Evolutionary conservation across 2,888 invertebrate species (phyloP).

Genomic region (Sinohyriopsis cumingii): DNA sequence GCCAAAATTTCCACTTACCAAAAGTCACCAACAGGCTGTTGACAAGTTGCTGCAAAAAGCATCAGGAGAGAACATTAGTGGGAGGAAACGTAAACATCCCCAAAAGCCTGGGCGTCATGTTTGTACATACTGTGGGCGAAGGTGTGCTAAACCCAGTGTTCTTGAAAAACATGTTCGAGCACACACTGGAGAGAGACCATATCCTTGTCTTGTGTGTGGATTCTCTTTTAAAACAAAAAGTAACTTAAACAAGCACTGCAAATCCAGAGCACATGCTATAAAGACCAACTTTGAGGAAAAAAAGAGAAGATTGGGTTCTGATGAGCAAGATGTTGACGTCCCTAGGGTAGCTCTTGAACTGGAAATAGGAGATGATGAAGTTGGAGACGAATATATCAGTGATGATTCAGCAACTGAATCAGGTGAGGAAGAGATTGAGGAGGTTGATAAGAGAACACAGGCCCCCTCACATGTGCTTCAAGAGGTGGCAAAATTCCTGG

Average conservation of each 20-base stretch:
- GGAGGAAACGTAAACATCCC: conserved; percentile 51
- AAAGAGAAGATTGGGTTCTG: conserved; percentile 12
- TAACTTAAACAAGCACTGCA: conserved; percentile 91
- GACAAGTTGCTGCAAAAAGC: conserved; percentile 9
- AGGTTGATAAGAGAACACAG: conserved; percentile 26
- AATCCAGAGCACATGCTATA: conserved; percentile 71
- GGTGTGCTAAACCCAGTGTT: conserved; percentile 93
- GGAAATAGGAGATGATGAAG: conserved; percentile 25
- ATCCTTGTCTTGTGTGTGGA: conserved; percentile 90
- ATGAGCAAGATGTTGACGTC: conserved; percentile 10
- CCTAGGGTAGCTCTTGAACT: conserved; percentile 10
- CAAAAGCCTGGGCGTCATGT: conserved; percentile 80
- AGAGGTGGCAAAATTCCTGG: conserved; percentile 42
- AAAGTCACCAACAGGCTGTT: no score
- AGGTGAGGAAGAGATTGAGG: conserved; percentile 13
- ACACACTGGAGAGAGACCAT: conserved; percentile 93
- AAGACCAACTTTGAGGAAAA: conserved; percentile 39
- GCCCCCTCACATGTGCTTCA: conserved; percentile 46
- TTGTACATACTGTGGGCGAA: conserved; percentile 90
- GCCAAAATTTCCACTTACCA: not conserved
- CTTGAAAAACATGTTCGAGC: conserved; percentile 94
- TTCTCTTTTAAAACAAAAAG: conserved; percentile 95
- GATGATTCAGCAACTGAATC: conserved; percentile 14
- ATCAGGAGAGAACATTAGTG: conserved; percentile 17
- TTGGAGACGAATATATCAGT: conserved; percentile 22